phyloP scores from a whole-genome alignment of 2,888 invertebrate species.

The Xestia sexstrigata region DNA sequence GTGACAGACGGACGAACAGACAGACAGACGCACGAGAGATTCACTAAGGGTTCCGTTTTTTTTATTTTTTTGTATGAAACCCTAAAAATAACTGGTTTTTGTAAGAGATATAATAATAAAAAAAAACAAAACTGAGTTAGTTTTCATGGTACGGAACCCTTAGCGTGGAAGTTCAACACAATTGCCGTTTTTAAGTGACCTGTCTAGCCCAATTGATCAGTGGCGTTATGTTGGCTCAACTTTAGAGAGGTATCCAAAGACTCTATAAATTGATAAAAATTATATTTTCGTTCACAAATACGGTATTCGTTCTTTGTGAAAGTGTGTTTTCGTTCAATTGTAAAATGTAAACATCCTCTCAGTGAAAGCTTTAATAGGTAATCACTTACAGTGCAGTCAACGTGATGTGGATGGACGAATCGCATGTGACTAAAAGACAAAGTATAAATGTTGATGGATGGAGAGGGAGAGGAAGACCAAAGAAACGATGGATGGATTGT shows the following conservation, averaged over 20 bases:
- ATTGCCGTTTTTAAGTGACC: not conserved
- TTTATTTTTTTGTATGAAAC: too few species aligned
- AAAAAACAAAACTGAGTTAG: not conserved
- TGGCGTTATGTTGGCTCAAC: slow-evolving; percentile 3
- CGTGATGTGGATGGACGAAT: too few species aligned
- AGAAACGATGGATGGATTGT: too few species aligned
- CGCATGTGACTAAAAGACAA: too few species aligned
- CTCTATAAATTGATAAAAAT: slow-evolving; percentile 12
- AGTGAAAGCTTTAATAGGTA: not conserved
- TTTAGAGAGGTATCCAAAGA: slow-evolving; percentile 14
- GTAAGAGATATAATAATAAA: too few species aligned
- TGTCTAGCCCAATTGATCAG: not conserved
- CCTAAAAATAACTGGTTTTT: too few species aligned
- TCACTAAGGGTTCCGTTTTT: too few species aligned
- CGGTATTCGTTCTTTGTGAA: not conserved
- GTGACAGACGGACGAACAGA: too few species aligned
- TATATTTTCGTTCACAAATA: slow-evolving; percentile 20
- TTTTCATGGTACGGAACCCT: not conserved
- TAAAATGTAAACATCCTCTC: not conserved
- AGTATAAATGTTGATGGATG: too few species aligned
- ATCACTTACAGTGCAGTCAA: not conserved
- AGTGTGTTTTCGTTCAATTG: not conserved
- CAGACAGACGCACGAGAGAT: too few species aligned
- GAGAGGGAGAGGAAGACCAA: too few species aligned
- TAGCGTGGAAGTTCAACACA: not conserved